These are phyloP conservation scores for Sebastiscus albofasciatus DNA, from an alignment of 2,797 vertebrate species.

Conservation along the genomic window DNA sequence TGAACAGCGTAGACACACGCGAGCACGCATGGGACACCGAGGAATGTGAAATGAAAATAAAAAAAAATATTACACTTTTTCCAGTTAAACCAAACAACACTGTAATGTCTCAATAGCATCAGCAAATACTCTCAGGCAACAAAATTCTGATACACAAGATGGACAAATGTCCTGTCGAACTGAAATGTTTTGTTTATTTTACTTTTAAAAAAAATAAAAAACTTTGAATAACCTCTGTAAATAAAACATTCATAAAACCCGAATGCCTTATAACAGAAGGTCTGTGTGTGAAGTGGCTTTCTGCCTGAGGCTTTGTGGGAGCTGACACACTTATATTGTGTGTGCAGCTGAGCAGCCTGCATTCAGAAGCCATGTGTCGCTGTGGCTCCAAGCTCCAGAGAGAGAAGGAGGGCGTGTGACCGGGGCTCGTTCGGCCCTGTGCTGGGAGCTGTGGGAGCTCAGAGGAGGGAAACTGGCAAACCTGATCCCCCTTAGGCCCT, in stretches of 20 bases:
- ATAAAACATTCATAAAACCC: too few relatives aligned
- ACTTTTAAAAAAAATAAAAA: neutral
- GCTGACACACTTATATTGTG: slow-evolving; percentile 83
- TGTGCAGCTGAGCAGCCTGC: slow-evolving; percentile 64
- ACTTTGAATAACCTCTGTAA: too few relatives aligned
- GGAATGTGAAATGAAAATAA: neutral
- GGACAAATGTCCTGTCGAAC: too few relatives aligned
- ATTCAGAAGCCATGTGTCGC: slow-evolving; percentile 77
- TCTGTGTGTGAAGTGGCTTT: slow-evolving; percentile 32
- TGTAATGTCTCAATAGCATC: too few relatives aligned
- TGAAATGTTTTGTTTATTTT: neutral
- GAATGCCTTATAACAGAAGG: slow-evolving; percentile 57
- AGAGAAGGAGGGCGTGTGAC: slow-evolving; percentile 70
- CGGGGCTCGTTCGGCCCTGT: slow-evolving; percentile 58
- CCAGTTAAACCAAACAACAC: neutral
- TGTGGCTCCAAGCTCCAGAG: slow-evolving; percentile 73
- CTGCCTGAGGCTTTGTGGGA: slow-evolving; percentile 56
- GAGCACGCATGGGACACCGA: too few relatives aligned
- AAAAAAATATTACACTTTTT: too few relatives aligned
- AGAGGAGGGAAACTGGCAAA: slow-evolving; percentile 41
- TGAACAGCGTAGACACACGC: too few relatives aligned
- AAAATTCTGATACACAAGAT: neutral
- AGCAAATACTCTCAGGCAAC: neutral
- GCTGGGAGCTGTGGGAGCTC: slow-evolving; percentile 48
- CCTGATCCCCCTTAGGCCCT: slow-evolving; percentile 25